These are phyloP conservation scores for Camponotus vicinus DNA, from an alignment of 1,140 invertebrate species.

Conservation along the genomic window DNA sequence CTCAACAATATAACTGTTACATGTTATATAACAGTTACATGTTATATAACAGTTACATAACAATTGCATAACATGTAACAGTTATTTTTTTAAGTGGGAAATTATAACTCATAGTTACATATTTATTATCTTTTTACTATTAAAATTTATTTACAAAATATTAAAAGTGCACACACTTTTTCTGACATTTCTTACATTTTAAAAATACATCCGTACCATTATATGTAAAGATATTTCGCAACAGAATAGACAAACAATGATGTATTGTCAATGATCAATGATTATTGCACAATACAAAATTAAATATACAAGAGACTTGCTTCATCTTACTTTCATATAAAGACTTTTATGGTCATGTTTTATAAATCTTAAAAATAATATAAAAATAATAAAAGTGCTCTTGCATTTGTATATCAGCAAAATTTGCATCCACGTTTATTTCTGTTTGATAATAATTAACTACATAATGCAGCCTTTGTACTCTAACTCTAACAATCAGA, in stretches of 20 bases:
- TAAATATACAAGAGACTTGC: background rate
- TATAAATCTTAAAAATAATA: background rate
- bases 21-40: too few species aligned
- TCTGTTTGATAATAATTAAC: background rate
- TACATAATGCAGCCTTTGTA: background rate
- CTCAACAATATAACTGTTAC: too few species aligned
- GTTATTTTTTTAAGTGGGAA: too few species aligned
- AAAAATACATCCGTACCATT: background rate
- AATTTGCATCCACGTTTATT: background rate
- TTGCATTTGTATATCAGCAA: background rate
- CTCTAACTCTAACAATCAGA: background rate
- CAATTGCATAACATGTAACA: too few species aligned
- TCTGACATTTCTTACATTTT: background rate
- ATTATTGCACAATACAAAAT: background rate
- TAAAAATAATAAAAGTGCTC: background rate
- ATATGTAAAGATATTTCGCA: background rate
- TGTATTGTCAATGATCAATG: background rate
- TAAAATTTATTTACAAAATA: background rate
- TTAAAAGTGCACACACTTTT: background rate
- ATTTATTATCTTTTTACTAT: background rate
- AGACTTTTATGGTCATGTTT: background rate
- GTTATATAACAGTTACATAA: too few species aligned
- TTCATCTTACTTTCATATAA: background rate
- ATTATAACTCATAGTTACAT: background rate
- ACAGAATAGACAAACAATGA: background rate